Conservation (phyloP, 2,797 vertebrate genomes). For the Fistularia tabacaria region DNA sequence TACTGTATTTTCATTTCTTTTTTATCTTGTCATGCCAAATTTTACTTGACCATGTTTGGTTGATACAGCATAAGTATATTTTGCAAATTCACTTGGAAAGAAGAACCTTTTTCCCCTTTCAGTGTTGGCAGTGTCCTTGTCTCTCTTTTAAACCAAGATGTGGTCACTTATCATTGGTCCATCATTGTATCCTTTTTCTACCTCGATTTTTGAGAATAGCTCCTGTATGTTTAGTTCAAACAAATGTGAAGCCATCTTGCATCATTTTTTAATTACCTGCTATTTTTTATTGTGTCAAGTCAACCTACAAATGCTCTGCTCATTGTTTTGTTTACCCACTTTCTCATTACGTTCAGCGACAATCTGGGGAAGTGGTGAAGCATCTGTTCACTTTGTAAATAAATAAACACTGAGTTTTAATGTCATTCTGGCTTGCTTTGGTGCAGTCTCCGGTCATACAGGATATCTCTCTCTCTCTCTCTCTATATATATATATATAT, state of each 20-base stretch:
- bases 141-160: constrained; percentile 17
- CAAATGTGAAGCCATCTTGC: constrained; percentile 33
- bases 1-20: constrained; percentile 27
- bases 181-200: constrained; percentile 70
- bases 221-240: constrained; percentile 43
- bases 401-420: constrained; percentile 58
- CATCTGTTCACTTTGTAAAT: constrained; percentile 65
- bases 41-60: constrained; percentile 11
- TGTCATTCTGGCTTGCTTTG: constrained; percentile 20
- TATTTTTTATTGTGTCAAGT: constrained; percentile 57
- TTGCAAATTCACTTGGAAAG: constrained; percentile 17
- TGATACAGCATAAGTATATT: constrained; percentile 4
- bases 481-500: constrained; percentile 2
- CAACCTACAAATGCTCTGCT: constrained; percentile 29
- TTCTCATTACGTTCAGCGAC: constrained; percentile 35
- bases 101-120: constrained; percentile 13
- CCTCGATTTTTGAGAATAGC: constrained; percentile 63
- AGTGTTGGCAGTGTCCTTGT: constrained; percentile 10
- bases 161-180: constrained; percentile 43
- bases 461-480: no score
- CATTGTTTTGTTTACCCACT: constrained; percentile 32
- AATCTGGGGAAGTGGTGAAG: constrained; percentile 23
- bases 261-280: constrained; percentile 50
- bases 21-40: constrained; percentile 20
- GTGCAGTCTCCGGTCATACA: neutral